These are phyloP conservation scores for Mystacornis crossleyi DNA, from an alignment of 2,113 vertebrate genomes.

Conservation along the genomic window DNA sequence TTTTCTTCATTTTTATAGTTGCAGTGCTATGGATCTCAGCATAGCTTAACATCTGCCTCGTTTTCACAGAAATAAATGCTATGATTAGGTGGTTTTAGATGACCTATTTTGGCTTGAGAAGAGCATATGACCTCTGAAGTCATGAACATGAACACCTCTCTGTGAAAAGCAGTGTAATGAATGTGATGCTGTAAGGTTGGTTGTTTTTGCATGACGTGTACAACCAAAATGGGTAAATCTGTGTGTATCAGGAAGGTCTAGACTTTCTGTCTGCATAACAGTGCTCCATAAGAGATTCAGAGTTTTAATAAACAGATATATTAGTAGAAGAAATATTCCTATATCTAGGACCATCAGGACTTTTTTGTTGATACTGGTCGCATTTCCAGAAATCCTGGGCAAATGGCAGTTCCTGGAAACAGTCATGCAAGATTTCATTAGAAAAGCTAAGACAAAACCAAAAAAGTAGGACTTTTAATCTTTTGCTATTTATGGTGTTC, in stretches of 20 bases:
- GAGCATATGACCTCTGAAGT: not conserved
- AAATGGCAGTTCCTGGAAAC: not conserved
- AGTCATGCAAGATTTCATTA: not conserved
- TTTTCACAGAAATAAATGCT: not conserved
- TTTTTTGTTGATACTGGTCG: rapidly evolving
- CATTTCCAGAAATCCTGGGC: not conserved
- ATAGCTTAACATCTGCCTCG: not conserved
- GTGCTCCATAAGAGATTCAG: not conserved
- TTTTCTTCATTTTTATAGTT: not conserved
- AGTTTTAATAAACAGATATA: not conserved
- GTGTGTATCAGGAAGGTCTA: not conserved
- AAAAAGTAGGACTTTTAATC: not conserved
- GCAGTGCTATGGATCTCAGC: not conserved
- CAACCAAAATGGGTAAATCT: not conserved
- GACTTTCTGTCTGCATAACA: not conserved
- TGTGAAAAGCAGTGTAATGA: not conserved
- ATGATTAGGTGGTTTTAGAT: not conserved
- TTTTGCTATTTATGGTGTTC: not conserved
- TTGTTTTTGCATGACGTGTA: not conserved
- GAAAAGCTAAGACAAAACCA: not conserved
- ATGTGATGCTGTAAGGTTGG: not conserved
- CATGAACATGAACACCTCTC: not conserved
- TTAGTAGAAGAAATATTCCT: not conserved
- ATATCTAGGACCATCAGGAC: not conserved
- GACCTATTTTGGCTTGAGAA: not conserved